Evolutionary conservation across 2,888 invertebrate genomes (phyloP).

Genomic region (Thymelicus sylvestris): DNA sequence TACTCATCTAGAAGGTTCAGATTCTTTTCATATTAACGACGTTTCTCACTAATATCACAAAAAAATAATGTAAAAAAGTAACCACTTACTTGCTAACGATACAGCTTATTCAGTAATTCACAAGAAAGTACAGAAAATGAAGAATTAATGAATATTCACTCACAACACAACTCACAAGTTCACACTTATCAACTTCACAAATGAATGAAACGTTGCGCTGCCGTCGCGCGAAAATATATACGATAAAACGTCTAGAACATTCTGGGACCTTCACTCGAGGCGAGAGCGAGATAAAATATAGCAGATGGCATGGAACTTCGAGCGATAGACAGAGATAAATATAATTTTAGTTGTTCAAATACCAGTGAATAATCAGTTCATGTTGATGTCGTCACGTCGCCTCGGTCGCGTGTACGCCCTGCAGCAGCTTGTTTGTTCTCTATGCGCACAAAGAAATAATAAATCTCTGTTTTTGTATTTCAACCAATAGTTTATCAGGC

Average conservation of each 20-base stretch:
- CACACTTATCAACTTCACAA: constrained; percentile 73
- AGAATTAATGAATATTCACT: constrained; percentile 60
- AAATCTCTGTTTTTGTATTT: neutral
- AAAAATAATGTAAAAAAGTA: constrained; percentile 30
- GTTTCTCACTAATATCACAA: constrained; percentile 27
- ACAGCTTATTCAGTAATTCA: constrained; percentile 45
- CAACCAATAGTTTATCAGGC: constrained; percentile 6
- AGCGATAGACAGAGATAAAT: constrained; percentile 71
- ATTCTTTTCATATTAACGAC: constrained; percentile 41
- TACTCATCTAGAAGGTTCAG: constrained; percentile 47
- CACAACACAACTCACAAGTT: constrained; percentile 72
- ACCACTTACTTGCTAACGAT: constrained; percentile 64
- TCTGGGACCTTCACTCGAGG: constrained; percentile 83
- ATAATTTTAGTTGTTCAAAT: constrained; percentile 67
- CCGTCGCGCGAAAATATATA: constrained; percentile 86
- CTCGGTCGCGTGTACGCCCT: constrained; percentile 15
- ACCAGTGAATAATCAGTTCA: constrained; percentile 49
- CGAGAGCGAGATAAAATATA: constrained; percentile 61
- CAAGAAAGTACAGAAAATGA: constrained; percentile 45
- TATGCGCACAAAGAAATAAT: constrained; percentile 18
- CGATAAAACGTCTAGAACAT: constrained; percentile 88
- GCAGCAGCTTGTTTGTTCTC: constrained; percentile 41
- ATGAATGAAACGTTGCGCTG: constrained; percentile 82
- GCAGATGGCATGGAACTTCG: neutral
- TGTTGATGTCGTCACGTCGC: constrained; percentile 53